A percentile compares a stretch with the other conserved stretches of the same genome.
These are phyloP conservation scores for Meliscaeva auricollis DNA, from an alignment of 2,888 invertebrate species.

Conservation along the genomic window DNA sequence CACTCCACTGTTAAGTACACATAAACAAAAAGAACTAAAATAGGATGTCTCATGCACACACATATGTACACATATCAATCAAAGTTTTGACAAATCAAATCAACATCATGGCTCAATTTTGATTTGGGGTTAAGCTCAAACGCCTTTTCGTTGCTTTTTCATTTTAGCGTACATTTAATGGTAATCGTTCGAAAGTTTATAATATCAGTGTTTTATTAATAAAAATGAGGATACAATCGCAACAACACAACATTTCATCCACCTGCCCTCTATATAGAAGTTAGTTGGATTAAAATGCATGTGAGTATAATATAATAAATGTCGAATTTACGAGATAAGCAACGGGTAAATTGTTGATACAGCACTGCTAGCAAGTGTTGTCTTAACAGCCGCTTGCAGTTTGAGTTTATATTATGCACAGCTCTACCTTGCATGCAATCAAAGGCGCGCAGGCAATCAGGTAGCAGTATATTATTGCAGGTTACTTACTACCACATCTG, in stretches of 20 bases:
- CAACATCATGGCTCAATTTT: too few relatives aligned
- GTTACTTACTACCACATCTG: conserved; percentile 43
- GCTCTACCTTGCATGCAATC: conserved; percentile 36
- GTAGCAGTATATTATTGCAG: conserved; percentile 17
- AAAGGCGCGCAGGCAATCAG: conserved; percentile 19
- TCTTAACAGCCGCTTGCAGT: conserved; percentile 43
- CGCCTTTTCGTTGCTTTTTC: too few relatives aligned
- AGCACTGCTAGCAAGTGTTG: conserved; percentile 33
- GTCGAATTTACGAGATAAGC: conserved; percentile 50
- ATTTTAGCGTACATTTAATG: background rate
- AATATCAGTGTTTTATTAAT: conserved; percentile 2
- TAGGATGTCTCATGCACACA: too few relatives aligned
- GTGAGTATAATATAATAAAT: conserved; percentile 50
- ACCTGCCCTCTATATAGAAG: conserved; percentile 26
- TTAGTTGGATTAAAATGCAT: conserved; percentile 37
- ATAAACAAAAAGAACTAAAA: too few relatives aligned
- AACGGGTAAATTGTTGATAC: conserved; percentile 43
- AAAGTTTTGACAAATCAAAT: too few relatives aligned
- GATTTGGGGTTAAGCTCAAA: too few relatives aligned
- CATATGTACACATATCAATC: too few relatives aligned
- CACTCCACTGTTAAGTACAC: too few relatives aligned
- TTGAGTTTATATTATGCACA: conserved; percentile 31
- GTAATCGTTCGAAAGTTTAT: background rate
- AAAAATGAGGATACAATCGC: conserved; percentile 24
- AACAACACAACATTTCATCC: conserved; percentile 29